Conservation (phyloP, 2,113 vertebrate genomes). For the Sapayoa aenigma region DNA sequence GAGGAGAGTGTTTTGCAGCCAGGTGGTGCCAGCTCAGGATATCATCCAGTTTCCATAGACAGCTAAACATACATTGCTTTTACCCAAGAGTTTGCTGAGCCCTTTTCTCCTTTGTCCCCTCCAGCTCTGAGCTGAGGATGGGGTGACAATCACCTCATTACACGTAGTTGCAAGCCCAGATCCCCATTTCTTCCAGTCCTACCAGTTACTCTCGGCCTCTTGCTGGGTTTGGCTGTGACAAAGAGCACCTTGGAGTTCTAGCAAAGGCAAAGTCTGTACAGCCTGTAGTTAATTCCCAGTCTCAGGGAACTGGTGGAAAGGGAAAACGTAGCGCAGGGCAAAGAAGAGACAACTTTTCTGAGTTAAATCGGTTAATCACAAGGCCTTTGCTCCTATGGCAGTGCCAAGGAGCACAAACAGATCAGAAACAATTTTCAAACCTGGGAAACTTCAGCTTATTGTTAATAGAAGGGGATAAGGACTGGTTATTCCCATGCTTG, state of each 20-base stretch:
- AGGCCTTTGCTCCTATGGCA: neutral
- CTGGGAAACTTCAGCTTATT: neutral
- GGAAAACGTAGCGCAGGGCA: neutral
- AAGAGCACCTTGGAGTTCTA: neutral
- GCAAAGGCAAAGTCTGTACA: neutral
- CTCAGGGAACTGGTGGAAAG: neutral
- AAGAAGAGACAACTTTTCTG: neutral
- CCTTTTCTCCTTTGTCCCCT: neutral
- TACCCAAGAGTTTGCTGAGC: neutral
- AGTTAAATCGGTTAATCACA: neutral
- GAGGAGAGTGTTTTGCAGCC: neutral
- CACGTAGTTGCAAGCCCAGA: neutral
- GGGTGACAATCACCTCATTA: fast-evolving
- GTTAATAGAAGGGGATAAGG: neutral
- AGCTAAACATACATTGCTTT: neutral
- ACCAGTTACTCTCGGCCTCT: neutral
- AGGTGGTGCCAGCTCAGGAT: neutral
- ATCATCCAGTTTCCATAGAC: neutral
- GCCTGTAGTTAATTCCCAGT: neutral
- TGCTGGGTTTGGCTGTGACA: neutral
- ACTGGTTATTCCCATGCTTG: neutral
- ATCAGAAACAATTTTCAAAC: neutral
- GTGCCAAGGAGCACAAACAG: neutral
- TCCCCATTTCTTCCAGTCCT: neutral
- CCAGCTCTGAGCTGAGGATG: neutral